Evolutionary conservation across 2,888 invertebrate species (phyloP).

Genomic region (Achlya flavicornis): DNA sequence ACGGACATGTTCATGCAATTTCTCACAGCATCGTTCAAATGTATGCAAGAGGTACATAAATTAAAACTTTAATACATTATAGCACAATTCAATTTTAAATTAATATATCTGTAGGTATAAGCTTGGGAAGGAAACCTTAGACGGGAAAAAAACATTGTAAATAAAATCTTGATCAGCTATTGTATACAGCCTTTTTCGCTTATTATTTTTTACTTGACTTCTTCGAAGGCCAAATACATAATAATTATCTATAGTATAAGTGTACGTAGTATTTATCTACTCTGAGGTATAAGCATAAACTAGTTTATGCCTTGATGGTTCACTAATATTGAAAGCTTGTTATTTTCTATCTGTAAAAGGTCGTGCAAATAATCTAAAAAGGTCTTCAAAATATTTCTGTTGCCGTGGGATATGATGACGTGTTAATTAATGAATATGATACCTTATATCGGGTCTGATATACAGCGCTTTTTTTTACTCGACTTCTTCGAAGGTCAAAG

Average conservation of each 20-base stretch:
- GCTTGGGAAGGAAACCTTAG: not conserved
- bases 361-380: not conserved
- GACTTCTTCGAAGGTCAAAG: too few relatives aligned
- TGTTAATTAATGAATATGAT: too few relatives aligned
- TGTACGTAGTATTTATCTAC: too few relatives aligned
- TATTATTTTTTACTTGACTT: not conserved
- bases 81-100: not conserved
- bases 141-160: not conserved
- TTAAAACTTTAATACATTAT: not conserved
- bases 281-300: not conserved
- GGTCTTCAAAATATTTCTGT: too few relatives aligned
- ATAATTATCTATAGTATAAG: too few relatives aligned
- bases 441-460: too few relatives aligned
- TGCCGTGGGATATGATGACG: too few relatives aligned
- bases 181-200: not conserved
- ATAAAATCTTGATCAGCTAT: slow-evolving; percentile 7
- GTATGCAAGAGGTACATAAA: not conserved
- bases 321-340: not conserved
- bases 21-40: not conserved
- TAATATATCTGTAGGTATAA: not conserved
- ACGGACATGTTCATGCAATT: too few relatives aligned
- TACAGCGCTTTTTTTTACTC: too few relatives aligned
- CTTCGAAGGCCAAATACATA: not conserved
- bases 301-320: not conserved
- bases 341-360: too few relatives aligned